These are phyloP conservation scores for Alethe diademata DNA, from an alignment of 2,113 vertebrate genomes.

Conservation along the genomic window DNA sequence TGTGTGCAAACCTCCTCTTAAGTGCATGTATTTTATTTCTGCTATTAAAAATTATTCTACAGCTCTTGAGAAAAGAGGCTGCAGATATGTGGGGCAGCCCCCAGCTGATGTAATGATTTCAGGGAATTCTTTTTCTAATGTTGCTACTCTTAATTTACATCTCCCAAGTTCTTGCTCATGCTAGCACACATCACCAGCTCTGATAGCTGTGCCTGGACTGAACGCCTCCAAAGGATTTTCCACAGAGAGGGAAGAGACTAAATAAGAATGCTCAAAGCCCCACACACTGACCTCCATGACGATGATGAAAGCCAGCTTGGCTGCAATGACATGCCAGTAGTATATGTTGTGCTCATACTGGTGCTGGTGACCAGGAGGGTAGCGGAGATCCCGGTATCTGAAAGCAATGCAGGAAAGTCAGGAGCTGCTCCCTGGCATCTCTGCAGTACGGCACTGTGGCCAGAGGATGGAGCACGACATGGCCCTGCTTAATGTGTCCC, in stretches of 20 bases:
- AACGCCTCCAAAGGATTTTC: neutral
- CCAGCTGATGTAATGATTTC: neutral
- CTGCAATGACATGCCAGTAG: conserved; percentile 93
- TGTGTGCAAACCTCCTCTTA: neutral
- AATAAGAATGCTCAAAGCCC: neutral
- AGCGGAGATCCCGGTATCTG: conserved; percentile 91
- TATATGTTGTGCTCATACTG: conserved; percentile 86
- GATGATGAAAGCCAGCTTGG: conserved; percentile 92
- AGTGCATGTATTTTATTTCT: neutral
- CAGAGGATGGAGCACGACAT: conserved; percentile 60
- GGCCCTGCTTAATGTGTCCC: neutral
- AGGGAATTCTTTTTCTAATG: neutral
- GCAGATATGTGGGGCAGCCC: neutral
- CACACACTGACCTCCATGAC: conserved; percentile 83
- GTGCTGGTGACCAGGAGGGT: conserved; percentile 83
- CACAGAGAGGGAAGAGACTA: neutral
- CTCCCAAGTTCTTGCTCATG: neutral
- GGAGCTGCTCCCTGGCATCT: neutral
- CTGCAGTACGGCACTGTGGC: conserved; percentile 19
- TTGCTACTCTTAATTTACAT: neutral
- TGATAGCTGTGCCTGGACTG: neutral
- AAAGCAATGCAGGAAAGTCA: neutral
- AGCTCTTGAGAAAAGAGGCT: neutral
- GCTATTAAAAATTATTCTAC: neutral
- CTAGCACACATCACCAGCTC: neutral